Evolutionary conservation across 2,888 invertebrate genomes (phyloP), one percentile per base, ranked within the genome.

Genomic region (Anaspis maculata): DNA sequence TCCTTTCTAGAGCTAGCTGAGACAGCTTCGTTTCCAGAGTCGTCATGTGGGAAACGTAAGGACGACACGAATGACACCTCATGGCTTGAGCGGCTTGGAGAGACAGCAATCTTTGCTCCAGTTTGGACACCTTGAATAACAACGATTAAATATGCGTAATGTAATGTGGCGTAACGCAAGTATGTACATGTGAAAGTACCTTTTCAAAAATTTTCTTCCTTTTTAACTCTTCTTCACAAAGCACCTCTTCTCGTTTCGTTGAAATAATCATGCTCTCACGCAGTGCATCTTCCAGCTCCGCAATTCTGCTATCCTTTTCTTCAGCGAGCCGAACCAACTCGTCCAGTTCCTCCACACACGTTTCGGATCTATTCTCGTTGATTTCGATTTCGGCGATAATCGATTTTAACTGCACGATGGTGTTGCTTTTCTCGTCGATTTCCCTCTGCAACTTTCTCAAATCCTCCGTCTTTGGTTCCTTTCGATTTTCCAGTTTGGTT

Each of bases 261-360:
- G 79, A 76, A 51, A 83, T 76, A 55, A 75, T 61, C 34, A 83
- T 80, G 42, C 85, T 89, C 61, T 88, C 86, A 39, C 85, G 74
- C 39, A 92, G 68, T 12, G 90, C 90, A 48, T 85, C 83, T 59
- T 88, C 89, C 47, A 92, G 66, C 56, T 88, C 85, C 54, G 77
- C 74, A 32, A 90, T 83, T 44, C 57, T 49, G 40, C 73, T 74
- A 34, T 77, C 73, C 62, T 79, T 81, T 46, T 72, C 71, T 39
- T 72, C 66, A 3, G 76, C 67, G 3, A 73, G 69, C 3, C 71
- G 68, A 39, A 75, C 56, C 24, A 79, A 57, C 48, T 76, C 74
- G 49, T 75, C 70, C 33, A 77, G 68, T 24, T 46, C 44, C 19
- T 37, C 32, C 43, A 73, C 73, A 21, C 28, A 13, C 71, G 25